Conservation (phyloP, 2,888 invertebrate species). For the Plagodis dolabraria region DNA sequence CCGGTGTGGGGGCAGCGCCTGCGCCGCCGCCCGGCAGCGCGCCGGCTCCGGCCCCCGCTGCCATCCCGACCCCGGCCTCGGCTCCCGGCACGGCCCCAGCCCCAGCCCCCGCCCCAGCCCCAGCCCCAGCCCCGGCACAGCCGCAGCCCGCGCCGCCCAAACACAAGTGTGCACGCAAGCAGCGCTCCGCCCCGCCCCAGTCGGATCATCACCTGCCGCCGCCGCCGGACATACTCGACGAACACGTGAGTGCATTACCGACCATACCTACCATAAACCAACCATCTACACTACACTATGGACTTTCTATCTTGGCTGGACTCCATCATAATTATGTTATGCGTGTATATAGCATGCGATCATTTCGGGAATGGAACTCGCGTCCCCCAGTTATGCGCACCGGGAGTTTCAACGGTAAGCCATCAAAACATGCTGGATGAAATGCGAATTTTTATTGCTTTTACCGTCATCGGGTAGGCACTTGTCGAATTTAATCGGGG, state of each 20-base stretch:
- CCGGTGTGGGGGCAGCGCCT: constrained; percentile 33
- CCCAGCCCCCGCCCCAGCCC: constrained; percentile 68
- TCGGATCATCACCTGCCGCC: constrained; percentile 80
- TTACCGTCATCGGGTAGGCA: no score
- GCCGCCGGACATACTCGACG: constrained; percentile 76
- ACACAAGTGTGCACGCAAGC: constrained; percentile 79
- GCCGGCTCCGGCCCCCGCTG: constrained; percentile 52
- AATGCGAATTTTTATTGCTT: no score
- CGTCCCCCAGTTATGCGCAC: no score
- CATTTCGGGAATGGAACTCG: no score
- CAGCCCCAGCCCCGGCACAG: constrained; percentile 34
- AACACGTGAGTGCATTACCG: constrained; percentile 56
- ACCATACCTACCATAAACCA: no score
- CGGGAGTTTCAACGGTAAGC: no score
- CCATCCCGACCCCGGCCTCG: constrained; percentile 43
- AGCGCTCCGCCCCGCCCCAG: constrained; percentile 68
- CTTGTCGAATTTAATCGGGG: no score
- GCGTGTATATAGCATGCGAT: no score
- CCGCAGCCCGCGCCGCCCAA: constrained; percentile 58
- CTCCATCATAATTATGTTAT: no score
- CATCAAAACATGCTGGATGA: no score
- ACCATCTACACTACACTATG: no score
- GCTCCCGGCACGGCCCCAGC: constrained; percentile 49
- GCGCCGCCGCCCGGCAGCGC: constrained; percentile 41
- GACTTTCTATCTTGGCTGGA: no score